Evolutionary conservation across 2,888 invertebrate species (phyloP).

Genomic region (Mycalesis mineus): DNA sequence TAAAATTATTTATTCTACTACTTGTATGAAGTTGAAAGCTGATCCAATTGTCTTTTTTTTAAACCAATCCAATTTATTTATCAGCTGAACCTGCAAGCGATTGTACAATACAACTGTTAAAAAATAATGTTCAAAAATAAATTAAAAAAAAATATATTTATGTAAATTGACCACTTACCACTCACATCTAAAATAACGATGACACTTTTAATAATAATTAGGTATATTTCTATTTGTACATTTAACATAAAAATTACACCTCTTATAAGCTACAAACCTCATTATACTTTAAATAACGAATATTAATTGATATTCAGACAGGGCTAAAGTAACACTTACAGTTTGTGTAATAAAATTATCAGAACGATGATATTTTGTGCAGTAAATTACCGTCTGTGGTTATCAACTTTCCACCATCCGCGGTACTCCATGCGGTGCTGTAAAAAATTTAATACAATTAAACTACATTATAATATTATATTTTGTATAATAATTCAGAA

Average conservation of each 20-base stretch:
- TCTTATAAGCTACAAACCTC: not conserved
- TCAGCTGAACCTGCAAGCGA: too few relatives aligned
- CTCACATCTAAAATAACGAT: not conserved
- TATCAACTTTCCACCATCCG: slow-evolving; percentile 55
- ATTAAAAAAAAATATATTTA: too few relatives aligned
- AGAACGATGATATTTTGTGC: slow-evolving; percentile 16
- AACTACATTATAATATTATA: slow-evolving; percentile 42
- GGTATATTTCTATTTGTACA: too few relatives aligned
- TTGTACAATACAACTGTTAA: too few relatives aligned
- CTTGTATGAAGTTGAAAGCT: too few relatives aligned
- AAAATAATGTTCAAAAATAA: too few relatives aligned
- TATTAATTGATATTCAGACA: slow-evolving; percentile 8
- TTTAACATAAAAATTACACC: not conserved
- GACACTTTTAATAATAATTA: too few relatives aligned
- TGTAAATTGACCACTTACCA: too few relatives aligned
- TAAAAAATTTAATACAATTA: slow-evolving; percentile 62
- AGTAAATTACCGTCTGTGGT: slow-evolving; percentile 25
- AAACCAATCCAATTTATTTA: too few relatives aligned
- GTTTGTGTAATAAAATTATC: slow-evolving; percentile 27
- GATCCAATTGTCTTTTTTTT: too few relatives aligned
- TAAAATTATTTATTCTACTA: too few relatives aligned
- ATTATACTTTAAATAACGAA: not conserved
- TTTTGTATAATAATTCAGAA: too few relatives aligned
- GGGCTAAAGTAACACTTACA: slow-evolving; percentile 23
- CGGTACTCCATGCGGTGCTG: slow-evolving; percentile 50